Evolutionary conservation across 2,888 invertebrate genomes (phyloP), one percentile per base, ranked within the genome.

Genomic region (Xylocampa areola): DNA sequence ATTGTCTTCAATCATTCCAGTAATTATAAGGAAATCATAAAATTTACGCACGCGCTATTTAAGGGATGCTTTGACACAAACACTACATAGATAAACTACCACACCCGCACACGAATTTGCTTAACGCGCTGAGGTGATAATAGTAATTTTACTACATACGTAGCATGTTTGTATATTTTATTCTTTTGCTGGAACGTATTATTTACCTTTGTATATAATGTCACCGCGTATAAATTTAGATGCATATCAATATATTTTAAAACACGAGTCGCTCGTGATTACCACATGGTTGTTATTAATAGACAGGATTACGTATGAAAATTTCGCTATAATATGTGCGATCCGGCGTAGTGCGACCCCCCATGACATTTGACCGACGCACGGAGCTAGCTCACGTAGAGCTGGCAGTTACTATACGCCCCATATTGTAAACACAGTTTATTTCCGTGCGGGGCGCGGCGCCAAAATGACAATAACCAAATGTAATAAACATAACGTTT

Each of bases 361-460:
- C 32, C 11, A n/a, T 7, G 29, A 10, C 47, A 17, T 11, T 36
- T 33, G 27, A 14, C n/a, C 30, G 47, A 5, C 14, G 11, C 13
- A 2, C n/a, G 13, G 16, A 14, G 32, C 1, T 2, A 10, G 45
- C 10, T 40, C 48, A 13, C 8, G 16, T 1, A 41, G 50, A 39
- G 48, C 17, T 48, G 45, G 21, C 43, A 25, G 14, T 52, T 47
- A 49, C n/a, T 30, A 32, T 48, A 61, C 58, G 45, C 49, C 39
- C 40, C 35, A 45, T 65, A 65, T 71, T 75, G 77, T 85, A 81
- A 80, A 80, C 78, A 83, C 35, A 58, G 54, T 68, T 68, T 84
- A 81, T 84, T 80, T 75, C 39, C 29, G 73, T 48, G 40, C 39
- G 48, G 50, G 32, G 32, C 32, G 30, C 68, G 65, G 73, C 75